A percentile compares a stretch with the other conserved stretches of the same genome.
phyloP scores from a whole-genome alignment of 2,113 vertebrate species.

The Scomber scombrus region DNA sequence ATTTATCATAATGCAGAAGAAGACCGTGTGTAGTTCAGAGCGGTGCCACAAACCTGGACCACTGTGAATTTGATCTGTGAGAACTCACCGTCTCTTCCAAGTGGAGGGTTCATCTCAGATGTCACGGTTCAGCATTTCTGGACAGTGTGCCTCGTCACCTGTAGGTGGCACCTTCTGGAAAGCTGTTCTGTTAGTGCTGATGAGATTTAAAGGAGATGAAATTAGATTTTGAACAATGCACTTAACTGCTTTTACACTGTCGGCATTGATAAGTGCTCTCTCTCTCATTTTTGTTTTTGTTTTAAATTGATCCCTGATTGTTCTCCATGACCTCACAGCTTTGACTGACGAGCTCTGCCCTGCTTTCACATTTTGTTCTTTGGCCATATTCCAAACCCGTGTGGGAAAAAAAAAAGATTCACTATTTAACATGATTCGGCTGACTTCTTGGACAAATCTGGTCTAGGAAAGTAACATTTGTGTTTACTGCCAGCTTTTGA shows the following conservation, averaged over 20 bases:
- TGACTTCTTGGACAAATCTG: constrained; percentile 26
- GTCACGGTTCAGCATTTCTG: constrained; percentile 14
- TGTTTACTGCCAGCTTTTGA: constrained; percentile 26
- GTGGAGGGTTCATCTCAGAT: constrained; percentile 16
- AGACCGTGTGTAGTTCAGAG: not conserved
- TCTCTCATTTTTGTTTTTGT: constrained; percentile 3
- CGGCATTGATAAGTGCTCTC: constrained; percentile 19
- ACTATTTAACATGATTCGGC: constrained; percentile 17
- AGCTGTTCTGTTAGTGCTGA: constrained; percentile 14
- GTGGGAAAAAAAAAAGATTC: constrained; percentile 1
- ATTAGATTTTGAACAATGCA: constrained; percentile 56
- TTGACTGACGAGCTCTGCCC: constrained; percentile 6
- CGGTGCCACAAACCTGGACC: not conserved
- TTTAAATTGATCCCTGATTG: not conserved
- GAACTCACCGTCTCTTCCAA: constrained; percentile 17
- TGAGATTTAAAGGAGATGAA: constrained; percentile 35
- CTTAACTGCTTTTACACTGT: constrained; percentile 38
- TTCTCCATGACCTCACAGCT: constrained; percentile 9
- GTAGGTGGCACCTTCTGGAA: constrained; percentile 54
- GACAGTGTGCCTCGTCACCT: constrained; percentile 21
- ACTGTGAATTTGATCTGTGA: constrained; percentile 34
- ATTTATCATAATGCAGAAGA: constrained; percentile 33
- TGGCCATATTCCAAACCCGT: constrained; percentile 14
- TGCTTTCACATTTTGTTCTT: constrained; percentile 19
- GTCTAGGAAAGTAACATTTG: constrained; percentile 24